phyloP scores from a whole-genome alignment of 2,113 vertebrate species.

The Forbesichthys papilliferus region DNA sequence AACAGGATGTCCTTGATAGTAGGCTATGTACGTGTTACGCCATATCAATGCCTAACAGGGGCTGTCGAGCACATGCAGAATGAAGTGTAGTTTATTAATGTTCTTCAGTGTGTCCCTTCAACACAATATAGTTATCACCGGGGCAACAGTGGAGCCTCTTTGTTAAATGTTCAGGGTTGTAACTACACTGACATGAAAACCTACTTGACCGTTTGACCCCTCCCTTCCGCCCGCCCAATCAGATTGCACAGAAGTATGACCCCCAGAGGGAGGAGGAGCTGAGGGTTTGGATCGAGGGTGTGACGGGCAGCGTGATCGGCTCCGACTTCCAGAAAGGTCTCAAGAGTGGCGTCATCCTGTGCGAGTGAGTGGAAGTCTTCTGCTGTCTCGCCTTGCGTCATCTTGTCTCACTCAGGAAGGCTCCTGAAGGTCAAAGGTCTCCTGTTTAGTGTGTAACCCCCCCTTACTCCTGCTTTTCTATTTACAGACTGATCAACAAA shows the following conservation, averaged over 20 bases:
- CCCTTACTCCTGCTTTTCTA: not conserved
- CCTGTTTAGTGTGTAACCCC: not conserved
- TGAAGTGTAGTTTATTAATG: too few relatives aligned
- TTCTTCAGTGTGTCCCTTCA: too few relatives aligned
- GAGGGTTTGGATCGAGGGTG: slow-evolving; percentile 86
- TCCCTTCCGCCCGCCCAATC: slow-evolving; percentile 16
- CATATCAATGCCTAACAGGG: too few relatives aligned
- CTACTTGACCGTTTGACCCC: slow-evolving; percentile 28
- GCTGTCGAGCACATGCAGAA: too few relatives aligned
- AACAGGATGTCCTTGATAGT: too few relatives aligned
- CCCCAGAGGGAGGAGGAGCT: slow-evolving; percentile 88
- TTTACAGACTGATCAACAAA: slow-evolving; percentile 86
- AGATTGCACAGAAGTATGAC: slow-evolving; percentile 95
- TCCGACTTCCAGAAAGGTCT: slow-evolving; percentile 92
- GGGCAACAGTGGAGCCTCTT: too few relatives aligned
- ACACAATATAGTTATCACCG: too few relatives aligned
- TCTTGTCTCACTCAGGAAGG: not conserved
- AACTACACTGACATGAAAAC: not conserved
- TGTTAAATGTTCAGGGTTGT: too few relatives aligned
- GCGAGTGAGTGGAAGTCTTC: slow-evolving; percentile 82
- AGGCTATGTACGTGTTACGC: too few relatives aligned
- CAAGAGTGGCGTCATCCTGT: slow-evolving; percentile 86
- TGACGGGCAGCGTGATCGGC: slow-evolving; percentile 82
- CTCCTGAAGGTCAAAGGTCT: too few relatives aligned
- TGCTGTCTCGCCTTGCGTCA: not conserved